These are phyloP conservation scores for Phorcus lineatus DNA, from an alignment of 2,888 invertebrate genomes.

Conservation along the genomic window DNA sequence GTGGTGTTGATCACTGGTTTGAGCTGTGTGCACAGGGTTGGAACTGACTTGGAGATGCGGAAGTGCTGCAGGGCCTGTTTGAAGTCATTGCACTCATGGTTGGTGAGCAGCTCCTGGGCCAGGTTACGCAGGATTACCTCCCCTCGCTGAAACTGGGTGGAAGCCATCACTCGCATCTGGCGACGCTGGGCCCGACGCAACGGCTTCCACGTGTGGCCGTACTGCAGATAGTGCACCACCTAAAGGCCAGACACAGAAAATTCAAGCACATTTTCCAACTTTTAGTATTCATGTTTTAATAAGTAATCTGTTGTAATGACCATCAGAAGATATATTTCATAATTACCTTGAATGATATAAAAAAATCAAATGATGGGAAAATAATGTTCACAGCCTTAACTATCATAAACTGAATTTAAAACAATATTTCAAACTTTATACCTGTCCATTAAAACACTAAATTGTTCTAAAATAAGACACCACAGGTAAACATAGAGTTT, in stretches of 20 bases:
- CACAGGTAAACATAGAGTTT: no score
- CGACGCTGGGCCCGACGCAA: conserved; percentile 40
- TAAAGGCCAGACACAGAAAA: conserved; percentile 18
- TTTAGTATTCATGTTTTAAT: no score
- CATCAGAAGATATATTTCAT: no score
- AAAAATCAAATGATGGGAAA: no score
- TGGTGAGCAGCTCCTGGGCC: conserved; percentile 56
- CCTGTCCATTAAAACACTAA: no score
- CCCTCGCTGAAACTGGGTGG: conserved; percentile 44
- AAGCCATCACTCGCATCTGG: conserved; percentile 31
- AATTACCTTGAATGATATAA: no score
- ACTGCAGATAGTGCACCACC: conserved; percentile 45
- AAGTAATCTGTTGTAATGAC: no score
- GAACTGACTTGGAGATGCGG: conserved; percentile 58
- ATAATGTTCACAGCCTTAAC: no score
- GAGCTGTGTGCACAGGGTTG: conserved; percentile 58
- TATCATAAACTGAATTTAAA: no score
- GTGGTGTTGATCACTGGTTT: conserved; percentile 58
- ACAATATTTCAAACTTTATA: no score
- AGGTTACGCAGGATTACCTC: conserved; percentile 58
- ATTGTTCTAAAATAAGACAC: no score
- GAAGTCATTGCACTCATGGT: conserved; percentile 53
- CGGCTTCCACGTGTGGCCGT: conserved; percentile 54
- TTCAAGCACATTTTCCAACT: no score
- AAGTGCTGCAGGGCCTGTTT: conserved; percentile 63